phyloP scores from a whole-genome alignment of 1,140 invertebrate species.

The Triops longicaudatus region DNA sequence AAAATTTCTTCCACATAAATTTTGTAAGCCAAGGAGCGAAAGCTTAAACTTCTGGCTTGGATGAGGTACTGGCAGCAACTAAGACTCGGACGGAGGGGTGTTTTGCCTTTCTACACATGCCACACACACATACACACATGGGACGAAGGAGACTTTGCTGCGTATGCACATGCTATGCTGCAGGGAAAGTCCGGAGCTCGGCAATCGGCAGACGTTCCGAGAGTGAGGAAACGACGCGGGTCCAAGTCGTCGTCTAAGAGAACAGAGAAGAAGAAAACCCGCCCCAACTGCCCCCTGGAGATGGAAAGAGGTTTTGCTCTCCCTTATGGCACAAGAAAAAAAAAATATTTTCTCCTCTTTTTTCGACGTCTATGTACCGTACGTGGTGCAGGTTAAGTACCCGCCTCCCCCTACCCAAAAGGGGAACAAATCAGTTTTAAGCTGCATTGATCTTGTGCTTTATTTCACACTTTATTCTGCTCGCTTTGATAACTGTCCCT shows the following conservation, averaged over 20 bases:
- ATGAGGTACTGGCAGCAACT: background rate
- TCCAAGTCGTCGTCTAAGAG: too few relatives aligned
- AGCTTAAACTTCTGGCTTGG: background rate
- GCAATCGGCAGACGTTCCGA: too few relatives aligned
- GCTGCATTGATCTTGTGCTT: slow-evolving; percentile 3
- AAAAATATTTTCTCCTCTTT: background rate
- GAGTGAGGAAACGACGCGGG: too few relatives aligned
- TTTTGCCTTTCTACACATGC: slow-evolving; percentile 10
- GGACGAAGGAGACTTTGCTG: background rate
- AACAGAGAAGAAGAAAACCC: background rate
- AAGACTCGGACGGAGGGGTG: background rate
- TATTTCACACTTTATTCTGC: slow-evolving; percentile 12
- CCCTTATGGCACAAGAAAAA: background rate
- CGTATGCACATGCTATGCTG: background rate
- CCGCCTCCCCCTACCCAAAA: background rate
- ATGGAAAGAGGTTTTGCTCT: background rate
- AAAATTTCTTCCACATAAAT: background rate
- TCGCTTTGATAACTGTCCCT: background rate
- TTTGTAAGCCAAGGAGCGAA: too few relatives aligned
- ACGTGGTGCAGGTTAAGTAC: background rate
- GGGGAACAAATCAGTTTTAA: slow-evolving; percentile 3
- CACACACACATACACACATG: slow-evolving; percentile 1
- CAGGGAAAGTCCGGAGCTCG: too few relatives aligned
- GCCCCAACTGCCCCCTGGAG: background rate
- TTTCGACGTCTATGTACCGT: background rate